A percentile compares a stretch with the other conserved stretches of the same genome.
These are phyloP conservation scores for Lithophane socia DNA, from an alignment of 2,888 invertebrate genomes.

Conservation along the genomic window DNA sequence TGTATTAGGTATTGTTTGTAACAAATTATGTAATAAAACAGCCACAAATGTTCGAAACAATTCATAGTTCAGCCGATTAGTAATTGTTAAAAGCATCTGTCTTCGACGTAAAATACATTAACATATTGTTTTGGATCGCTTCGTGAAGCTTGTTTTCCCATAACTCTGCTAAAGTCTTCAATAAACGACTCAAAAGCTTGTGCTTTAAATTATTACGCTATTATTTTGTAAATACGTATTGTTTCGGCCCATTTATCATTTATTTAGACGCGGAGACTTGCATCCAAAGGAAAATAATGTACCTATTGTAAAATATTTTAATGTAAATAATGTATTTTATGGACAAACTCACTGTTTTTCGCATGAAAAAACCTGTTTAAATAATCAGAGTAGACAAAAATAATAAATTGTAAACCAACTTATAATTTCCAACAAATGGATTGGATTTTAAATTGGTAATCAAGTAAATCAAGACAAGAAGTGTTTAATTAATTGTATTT, in stretches of 20 bases:
- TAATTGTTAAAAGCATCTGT: slow-evolving; percentile 20
- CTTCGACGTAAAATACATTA: slow-evolving; percentile 34
- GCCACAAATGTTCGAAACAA: slow-evolving; percentile 19
- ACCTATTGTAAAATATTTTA: slow-evolving; percentile 28
- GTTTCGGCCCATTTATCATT: slow-evolving; percentile 37
- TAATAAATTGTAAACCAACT: slow-evolving; percentile 7
- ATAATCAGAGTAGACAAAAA: slow-evolving; percentile 1
- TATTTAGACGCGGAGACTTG: slow-evolving; percentile 5
- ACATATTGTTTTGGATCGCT: slow-evolving; percentile 38
- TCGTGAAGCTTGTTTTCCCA: slow-evolving; percentile 20
- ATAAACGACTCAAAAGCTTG: slow-evolving; percentile 21
- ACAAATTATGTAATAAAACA: neutral
- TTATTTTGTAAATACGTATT: slow-evolving; percentile 59
- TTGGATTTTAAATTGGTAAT: neutral
- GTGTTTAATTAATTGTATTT: slow-evolving; percentile 8
- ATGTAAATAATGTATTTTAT: slow-evolving; percentile 32
- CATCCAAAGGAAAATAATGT: slow-evolving; percentile 24
- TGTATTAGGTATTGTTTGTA: neutral
- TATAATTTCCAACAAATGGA: neutral
- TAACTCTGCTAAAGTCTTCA: slow-evolving; percentile 34
- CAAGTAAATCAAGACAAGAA: slow-evolving; percentile 12
- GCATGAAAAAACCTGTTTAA: slow-evolving; percentile 4
- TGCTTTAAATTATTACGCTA: slow-evolving; percentile 45
- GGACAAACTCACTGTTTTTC: neutral
- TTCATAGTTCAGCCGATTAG: slow-evolving; percentile 19